Evolutionary conservation across 53 echinoderm and acorn worm genomes (phyloP), one percentile per base, ranked within the genome.

Genomic region (Echinarachnius parma): DNA sequence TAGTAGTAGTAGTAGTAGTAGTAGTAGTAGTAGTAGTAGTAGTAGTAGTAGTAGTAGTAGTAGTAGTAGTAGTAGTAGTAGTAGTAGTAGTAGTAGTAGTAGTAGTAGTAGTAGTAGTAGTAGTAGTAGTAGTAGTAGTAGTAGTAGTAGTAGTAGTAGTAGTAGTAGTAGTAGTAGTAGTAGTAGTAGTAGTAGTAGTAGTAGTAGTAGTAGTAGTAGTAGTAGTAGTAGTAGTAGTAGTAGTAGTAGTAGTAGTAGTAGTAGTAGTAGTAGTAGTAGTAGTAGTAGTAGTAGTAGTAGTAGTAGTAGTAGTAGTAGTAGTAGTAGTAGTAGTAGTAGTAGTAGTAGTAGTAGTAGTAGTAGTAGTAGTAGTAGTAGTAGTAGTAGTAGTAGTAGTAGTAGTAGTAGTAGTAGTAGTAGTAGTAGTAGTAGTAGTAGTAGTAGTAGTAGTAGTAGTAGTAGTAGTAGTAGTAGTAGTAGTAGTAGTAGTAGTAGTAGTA

Each of bases 391-490:
- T 37, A 62, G 63, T 23, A 63, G 59, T 1, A 59, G 31, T 5
- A 59, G 31, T 30, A 59, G 59, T 30, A 31, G 59, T 59, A 59
- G 58, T 28, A 58, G 58, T 28, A 58, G 58, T 58, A 58, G 58
- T 28, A 58, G 58, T 28, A 58, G 58, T 58, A 58, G 58, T 28
- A 58, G 58, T 15, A 58, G 58, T 58, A 58, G 58, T 28, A 58
- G 58, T 28, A 58, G 29, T 58, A 58, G 58, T 28, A 58, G 58
- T 7, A 58, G 58, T 29, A 58, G 58, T 15, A 28, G 58, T 29
- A 58, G 58, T 29, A 58, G 58, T 58, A 29, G 58, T 58, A 28
- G 31, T 58, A 58, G 58, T 58, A 58, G 58, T 28, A 58, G 58
- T 29, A 58, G 58, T 29, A 58, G 29, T 3, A 39, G 39, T 39